phyloP scores from a whole-genome alignment of 92 coral and sea anemone species.

The Parazoanthus swiftii region DNA sequence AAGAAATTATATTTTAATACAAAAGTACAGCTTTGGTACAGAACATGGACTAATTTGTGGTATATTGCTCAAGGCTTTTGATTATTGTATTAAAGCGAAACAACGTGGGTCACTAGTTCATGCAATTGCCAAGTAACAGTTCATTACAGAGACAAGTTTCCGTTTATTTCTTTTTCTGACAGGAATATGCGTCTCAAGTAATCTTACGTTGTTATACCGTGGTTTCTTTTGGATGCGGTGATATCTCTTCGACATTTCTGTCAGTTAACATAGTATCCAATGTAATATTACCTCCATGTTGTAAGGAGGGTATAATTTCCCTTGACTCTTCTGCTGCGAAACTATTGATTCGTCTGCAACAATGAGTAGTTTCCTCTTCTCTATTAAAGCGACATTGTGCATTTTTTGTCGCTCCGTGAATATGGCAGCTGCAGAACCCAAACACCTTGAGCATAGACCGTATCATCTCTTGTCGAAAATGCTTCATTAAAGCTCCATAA shows the following conservation, averaged over 20 bases:
- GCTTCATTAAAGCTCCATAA: conserved; percentile 60
- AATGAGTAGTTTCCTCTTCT: neutral
- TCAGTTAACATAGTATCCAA: neutral
- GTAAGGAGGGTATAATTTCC: neutral
- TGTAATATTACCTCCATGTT: neutral
- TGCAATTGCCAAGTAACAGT: too few relatives aligned
- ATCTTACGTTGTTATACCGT: neutral
- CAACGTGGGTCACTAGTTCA: too few relatives aligned
- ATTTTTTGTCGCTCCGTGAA: neutral
- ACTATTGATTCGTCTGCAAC: neutral
- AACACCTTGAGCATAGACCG: neutral
- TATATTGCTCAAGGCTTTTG: too few relatives aligned
- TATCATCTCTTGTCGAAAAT: conserved; percentile 48
- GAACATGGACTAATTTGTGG: neutral
- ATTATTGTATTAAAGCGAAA: too few relatives aligned
- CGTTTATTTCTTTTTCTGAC: neutral
- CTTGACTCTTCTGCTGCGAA: neutral
- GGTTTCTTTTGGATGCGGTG: conserved; percentile 19
- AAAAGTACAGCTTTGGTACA: neutral
- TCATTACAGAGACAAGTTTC: too few relatives aligned
- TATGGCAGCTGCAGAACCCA: neutral
- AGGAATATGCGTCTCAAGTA: too few relatives aligned
- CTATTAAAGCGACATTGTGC: neutral
- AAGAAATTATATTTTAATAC: neutral
- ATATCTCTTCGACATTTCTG: neutral